Evolutionary conservation across 1,140 invertebrate species (phyloP).

Genomic region (Probaryconus sp.): DNA sequence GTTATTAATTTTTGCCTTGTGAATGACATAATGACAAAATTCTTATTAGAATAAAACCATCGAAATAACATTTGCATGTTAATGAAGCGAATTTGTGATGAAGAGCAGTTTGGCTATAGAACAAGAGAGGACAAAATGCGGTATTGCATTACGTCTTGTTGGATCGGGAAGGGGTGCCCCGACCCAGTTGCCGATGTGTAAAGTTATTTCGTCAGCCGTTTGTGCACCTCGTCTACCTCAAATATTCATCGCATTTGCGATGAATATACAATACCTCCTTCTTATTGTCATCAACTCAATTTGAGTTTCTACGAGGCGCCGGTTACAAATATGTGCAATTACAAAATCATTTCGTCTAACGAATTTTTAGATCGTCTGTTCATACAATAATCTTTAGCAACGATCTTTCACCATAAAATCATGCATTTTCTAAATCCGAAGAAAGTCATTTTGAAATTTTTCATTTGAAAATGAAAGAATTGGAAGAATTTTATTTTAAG

Average conservation of each 20-base stretch:
- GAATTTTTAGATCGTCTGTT: too few relatives aligned
- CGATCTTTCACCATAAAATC: too few relatives aligned
- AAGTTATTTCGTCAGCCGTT: constrained; percentile 47
- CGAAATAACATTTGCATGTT: constrained; percentile 29
- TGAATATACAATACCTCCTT: constrained; percentile 3
- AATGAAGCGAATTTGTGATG: constrained; percentile 35
- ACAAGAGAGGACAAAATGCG: constrained; percentile 62
- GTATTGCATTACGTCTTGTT: constrained; percentile 64
- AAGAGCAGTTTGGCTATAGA: constrained; percentile 56
- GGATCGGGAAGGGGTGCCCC: constrained; percentile 39
- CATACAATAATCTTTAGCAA: too few relatives aligned
- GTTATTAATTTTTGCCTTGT: too few relatives aligned
- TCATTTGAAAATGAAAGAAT: too few relatives aligned
- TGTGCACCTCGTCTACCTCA: constrained; percentile 31
- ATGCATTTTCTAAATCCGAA: too few relatives aligned
- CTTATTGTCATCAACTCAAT: constrained; percentile 8
- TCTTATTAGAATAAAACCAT: too few relatives aligned
- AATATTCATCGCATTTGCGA: constrained; percentile 6
- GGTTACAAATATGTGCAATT: too few relatives aligned
- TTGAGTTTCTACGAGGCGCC: constrained; percentile 3
- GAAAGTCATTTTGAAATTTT: too few relatives aligned
- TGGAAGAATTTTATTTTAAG: too few relatives aligned
- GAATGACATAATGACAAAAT: too few relatives aligned
- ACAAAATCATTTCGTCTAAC: too few relatives aligned
- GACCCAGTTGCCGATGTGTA: constrained; percentile 43